These are phyloP conservation scores for Alces alces DNA, from an alignment of 2,113 vertebrate species.

Conservation along the genomic window DNA sequence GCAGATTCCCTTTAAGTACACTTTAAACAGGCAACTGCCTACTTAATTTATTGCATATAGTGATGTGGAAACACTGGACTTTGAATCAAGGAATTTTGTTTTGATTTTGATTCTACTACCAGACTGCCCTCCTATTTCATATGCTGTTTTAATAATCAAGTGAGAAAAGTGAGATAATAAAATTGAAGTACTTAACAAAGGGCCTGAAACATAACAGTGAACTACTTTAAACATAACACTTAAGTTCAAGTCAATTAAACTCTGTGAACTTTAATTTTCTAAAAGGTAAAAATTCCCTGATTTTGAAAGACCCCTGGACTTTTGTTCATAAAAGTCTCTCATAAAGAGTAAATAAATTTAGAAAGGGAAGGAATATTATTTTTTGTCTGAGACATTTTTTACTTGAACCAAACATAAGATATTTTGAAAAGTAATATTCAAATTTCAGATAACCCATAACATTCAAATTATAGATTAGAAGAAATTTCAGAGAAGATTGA, in stretches of 20 bases:
- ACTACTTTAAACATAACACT: not conserved
- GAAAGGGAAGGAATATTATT: not conserved
- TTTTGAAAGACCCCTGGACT: not conserved
- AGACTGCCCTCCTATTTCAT: not conserved
- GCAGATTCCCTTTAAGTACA: not conserved
- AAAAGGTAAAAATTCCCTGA: not conserved
- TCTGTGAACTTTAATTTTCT: not conserved
- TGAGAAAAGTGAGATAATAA: not conserved
- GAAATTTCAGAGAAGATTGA: not conserved
- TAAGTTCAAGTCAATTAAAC: not conserved
- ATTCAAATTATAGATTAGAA: not conserved
- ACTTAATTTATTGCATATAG: not conserved
- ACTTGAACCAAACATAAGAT: not conserved
- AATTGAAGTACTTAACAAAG: not conserved
- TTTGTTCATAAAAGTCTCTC: not conserved
- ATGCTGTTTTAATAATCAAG: not conserved
- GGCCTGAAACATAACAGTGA: not conserved
- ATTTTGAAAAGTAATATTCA: not conserved
- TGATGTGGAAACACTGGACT: not conserved
- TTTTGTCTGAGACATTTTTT: not conserved
- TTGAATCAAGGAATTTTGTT: not conserved
- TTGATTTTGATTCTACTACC: not conserved
- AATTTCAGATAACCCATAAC: not conserved
- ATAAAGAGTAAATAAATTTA: not conserved
- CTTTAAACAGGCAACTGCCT: not conserved